Conservation (phyloP, 64 coral and sea anemone genomes). For the Catalaphyllia jardinei region DNA sequence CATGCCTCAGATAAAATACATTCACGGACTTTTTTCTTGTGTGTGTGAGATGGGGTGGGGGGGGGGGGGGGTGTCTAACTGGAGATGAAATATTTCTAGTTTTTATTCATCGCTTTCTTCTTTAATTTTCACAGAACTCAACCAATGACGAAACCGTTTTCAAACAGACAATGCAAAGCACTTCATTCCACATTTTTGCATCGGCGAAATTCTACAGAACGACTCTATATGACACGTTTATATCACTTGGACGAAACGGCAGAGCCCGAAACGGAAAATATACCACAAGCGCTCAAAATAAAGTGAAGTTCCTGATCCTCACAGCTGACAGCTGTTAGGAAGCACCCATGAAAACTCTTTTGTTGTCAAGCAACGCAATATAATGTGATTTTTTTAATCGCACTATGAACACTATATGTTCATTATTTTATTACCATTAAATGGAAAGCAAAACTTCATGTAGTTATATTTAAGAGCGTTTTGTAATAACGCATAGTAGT, state of each 20-base stretch:
- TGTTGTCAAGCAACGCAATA: not conserved
- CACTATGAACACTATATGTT: not conserved
- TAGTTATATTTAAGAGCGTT: not conserved
- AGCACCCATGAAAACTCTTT: too few species aligned
- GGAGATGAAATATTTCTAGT: too few species aligned
- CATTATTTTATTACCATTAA: not conserved
- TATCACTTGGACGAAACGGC: conserved; percentile 43
- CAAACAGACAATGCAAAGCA: not conserved
- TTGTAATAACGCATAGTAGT: too few species aligned
- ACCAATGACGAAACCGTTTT: conserved; percentile 41
- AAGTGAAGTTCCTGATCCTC: conserved; percentile 39
- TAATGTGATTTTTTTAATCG: not conserved
- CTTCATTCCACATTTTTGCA: conserved; percentile 47
- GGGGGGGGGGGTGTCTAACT: too few species aligned
- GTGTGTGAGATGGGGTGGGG: too few species aligned
- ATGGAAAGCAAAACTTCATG: not conserved
- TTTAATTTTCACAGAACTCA: not conserved
- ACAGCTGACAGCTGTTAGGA: conserved; percentile 5
- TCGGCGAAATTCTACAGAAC: conserved; percentile 40
- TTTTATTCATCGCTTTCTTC: not conserved
- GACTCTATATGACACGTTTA: conserved; percentile 6
- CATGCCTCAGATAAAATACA: too few species aligned
- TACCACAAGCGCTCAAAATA: conserved; percentile 13
- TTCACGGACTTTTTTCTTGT: too few species aligned
- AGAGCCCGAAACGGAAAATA: conserved; percentile 2